Percentiles rank a stretch among this genome's conserved stretches.
Evolutionary conservation across 23 tunicate genomes (phyloP).

Genomic region (Trididemnum clinides): DNA sequence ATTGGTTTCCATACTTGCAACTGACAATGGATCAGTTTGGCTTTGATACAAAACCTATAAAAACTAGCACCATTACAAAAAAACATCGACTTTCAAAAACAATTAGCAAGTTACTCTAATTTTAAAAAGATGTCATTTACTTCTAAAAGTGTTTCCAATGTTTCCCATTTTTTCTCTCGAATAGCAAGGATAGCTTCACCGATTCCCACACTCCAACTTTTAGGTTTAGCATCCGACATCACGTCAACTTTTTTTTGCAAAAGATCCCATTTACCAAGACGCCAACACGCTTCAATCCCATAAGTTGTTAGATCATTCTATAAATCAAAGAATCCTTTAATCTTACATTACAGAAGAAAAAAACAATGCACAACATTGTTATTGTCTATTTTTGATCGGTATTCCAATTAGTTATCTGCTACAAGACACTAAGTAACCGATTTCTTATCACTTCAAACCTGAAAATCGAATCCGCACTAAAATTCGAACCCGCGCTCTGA

Average conservation of each 20-base stretch:
- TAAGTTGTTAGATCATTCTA: conserved; percentile 62
- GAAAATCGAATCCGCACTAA: too few relatives aligned
- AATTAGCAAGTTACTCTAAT: background rate
- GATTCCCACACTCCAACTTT: conserved; percentile 66
- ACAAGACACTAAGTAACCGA: too few relatives aligned
- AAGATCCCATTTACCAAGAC: conserved; percentile 84
- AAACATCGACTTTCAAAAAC: background rate
- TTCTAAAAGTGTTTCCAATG: conserved; percentile 48
- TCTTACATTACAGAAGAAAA: too few relatives aligned
- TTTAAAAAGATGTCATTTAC: conserved; percentile 34
- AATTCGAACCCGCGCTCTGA: too few relatives aligned
- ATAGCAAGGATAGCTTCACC: conserved; percentile 65
- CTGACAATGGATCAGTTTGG: conserved; percentile 77
- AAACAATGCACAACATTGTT: too few relatives aligned
- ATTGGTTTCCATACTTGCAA: conserved; percentile 81
- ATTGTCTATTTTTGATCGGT: too few relatives aligned
- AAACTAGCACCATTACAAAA: too few relatives aligned
- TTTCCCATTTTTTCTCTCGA: conserved; percentile 46
- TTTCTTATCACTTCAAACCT: too few relatives aligned
- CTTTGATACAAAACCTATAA: conserved; percentile 74
- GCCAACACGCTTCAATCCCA: conserved; percentile 90
- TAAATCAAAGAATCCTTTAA: too few relatives aligned
- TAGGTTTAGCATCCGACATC: background rate
- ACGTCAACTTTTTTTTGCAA: conserved; percentile 46
- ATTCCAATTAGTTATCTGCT: too few relatives aligned